Evolutionary conservation across 2,888 invertebrate genomes (phyloP), one percentile per base, ranked within the genome.

Genomic region (Himalopsyche japonica): DNA sequence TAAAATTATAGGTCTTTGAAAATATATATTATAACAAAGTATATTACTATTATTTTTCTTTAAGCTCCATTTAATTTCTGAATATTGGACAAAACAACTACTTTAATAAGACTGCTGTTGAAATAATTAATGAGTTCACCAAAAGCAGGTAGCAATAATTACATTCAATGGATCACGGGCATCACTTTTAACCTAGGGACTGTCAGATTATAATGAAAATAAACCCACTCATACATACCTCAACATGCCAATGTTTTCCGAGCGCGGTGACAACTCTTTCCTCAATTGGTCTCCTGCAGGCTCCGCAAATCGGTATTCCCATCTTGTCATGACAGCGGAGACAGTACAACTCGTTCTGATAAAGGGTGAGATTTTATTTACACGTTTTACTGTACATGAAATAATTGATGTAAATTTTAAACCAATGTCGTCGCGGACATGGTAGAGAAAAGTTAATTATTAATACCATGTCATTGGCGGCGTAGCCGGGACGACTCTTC

Each of bases 231-330:
- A 3, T 7, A 37, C 3, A 32, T 90, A 96, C 96, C 94, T 98
- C 98, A 34, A 99, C 98, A 90, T 99, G 99, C 98, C 98, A 99
- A 90, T 98, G 97, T 91, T 99, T 99, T 37, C 98, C 99, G 37
- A 99, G 93, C 15, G 99, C 99, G 47, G 99, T 99, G 12, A 99
- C 99, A 37, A 99, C 98, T 85, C 99, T 94, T 90, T 99, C 99
- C 91, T 99, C 99, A 88, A 99, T 99, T 0, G 99, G 99, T 37
- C 99, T 95, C 81, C 99, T 96, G 90, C 99, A 99, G 81, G 99
- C 99, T 43, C 99, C 99, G 91, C 99, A 99, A 88, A 99, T 99
- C n/a, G 99, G 99, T 87, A 99, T 98, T 37, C 99, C 99, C 99
- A 99, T 99, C 93, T 99, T 99, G 91, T 99, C 99, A 89, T 99